phyloP scores from a whole-genome alignment of 92 coral and sea anemone species.

The Palythoa grandiflora region DNA sequence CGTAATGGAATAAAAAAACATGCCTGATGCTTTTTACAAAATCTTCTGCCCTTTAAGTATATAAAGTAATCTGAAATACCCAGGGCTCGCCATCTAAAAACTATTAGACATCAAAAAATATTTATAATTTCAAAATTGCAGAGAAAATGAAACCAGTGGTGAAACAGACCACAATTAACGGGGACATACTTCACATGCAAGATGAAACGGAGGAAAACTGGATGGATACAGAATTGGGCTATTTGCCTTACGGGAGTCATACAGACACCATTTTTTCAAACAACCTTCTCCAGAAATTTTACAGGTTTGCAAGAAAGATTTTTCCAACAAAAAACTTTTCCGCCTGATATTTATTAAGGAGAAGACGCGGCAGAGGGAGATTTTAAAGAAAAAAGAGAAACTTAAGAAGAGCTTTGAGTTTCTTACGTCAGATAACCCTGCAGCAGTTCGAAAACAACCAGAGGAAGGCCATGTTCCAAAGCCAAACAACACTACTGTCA shows the following conservation, averaged over 20 bases:
- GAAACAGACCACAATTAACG: conserved; percentile 8
- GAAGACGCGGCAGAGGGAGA: conserved; percentile 61
- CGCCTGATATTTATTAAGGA: conserved; percentile 59
- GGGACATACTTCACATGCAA: not conserved
- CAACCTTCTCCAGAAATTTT: conserved; percentile 60
- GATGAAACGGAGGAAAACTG: conserved; percentile 21
- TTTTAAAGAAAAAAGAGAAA: conserved; percentile 55
- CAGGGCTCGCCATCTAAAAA: not conserved
- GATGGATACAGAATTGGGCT: conserved; percentile 53
- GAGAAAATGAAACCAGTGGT: conserved; percentile 13
- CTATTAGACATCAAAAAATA: conserved; percentile 8
- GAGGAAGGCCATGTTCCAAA: conserved; percentile 61
- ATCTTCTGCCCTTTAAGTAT: not conserved
- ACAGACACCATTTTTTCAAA: conserved; percentile 60
- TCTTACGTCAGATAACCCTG: conserved; percentile 62
- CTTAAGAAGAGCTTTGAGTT: conserved; percentile 48
- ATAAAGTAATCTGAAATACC: not conserved
- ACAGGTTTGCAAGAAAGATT: conserved; percentile 35
- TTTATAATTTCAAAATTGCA: not conserved
- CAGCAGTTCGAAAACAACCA: conserved; percentile 61
- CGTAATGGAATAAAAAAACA: not conserved
- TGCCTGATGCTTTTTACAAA: not conserved
- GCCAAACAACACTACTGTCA: conserved; percentile 55
- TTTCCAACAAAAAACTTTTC: conserved; percentile 52
- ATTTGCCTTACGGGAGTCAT: conserved; percentile 59